phyloP scores from a whole-genome alignment of 2,797 vertebrate genomes.

The Enteromius thamalakanensis region DNA sequence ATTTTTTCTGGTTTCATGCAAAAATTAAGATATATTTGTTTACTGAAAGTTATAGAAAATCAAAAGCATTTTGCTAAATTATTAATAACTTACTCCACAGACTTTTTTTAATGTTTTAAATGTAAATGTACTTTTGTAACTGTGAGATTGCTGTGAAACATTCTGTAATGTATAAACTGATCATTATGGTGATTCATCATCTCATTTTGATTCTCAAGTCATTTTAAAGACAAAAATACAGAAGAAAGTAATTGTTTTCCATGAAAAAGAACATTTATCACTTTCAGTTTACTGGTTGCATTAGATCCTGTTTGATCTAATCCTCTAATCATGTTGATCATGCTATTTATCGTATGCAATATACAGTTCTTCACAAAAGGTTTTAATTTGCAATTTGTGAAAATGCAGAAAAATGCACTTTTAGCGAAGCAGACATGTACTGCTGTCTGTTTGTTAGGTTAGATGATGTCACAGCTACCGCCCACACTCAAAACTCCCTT shows the following conservation, averaged over 20 bases:
- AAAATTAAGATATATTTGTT: background rate
- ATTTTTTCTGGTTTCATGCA: background rate
- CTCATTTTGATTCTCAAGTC: background rate
- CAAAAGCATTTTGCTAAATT: too few species aligned
- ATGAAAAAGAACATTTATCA: background rate
- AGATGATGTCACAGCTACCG: slow-evolving; percentile 27
- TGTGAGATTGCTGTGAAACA: background rate
- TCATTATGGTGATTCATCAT: background rate
- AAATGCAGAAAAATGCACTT: background rate
- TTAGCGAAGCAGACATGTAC: slow-evolving; percentile 84
- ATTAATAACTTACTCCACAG: background rate
- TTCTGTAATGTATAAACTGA: background rate
- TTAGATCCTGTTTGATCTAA: background rate
- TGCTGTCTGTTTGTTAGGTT: slow-evolving; percentile 60
- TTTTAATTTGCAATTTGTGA: background rate
- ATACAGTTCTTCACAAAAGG: background rate
- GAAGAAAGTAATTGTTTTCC: background rate
- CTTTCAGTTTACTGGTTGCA: background rate
- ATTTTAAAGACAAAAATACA: background rate
- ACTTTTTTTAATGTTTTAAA: background rate
- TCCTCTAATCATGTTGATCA: too few species aligned
- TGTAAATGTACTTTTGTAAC: background rate
- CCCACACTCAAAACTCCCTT: slow-evolving; percentile 24
- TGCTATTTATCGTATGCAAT: background rate
- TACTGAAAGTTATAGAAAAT: background rate